Conservation (phyloP, 2,888 invertebrate species). For the Caenorhabditis virilis region DNA sequence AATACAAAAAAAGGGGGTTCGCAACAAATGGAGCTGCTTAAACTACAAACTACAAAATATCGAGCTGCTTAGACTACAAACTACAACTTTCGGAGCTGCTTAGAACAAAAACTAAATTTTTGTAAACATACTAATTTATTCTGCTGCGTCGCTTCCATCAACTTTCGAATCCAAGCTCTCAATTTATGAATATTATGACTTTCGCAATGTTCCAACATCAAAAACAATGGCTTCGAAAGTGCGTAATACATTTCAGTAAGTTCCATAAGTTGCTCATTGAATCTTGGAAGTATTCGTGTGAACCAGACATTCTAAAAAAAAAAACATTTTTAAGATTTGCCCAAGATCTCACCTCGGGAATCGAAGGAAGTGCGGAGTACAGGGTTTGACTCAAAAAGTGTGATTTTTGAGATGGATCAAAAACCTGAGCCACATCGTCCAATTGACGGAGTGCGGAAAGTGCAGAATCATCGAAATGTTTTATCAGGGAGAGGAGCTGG, state of each 20-base stretch:
- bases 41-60: too few relatives aligned
- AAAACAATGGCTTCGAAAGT: slow-evolving; percentile 60
- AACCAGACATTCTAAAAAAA: slow-evolving; percentile 61
- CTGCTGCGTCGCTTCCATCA: slow-evolving; percentile 53
- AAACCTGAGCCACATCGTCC: slow-evolving; percentile 85
- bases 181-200: slow-evolving; percentile 65
- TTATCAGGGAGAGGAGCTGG: slow-evolving; percentile 82
- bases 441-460: slow-evolving; percentile 89
- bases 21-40: too few relatives aligned
- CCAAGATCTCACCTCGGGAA: slow-evolving; percentile 63
- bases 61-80: too few relatives aligned
- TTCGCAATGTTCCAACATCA: slow-evolving; percentile 63
- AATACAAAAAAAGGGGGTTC: too few relatives aligned
- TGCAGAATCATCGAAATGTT: slow-evolving; percentile 81
- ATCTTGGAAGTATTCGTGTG: slow-evolving; percentile 60
- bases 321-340: too few relatives aligned
- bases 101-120: too few relatives aligned
- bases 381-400: slow-evolving; percentile 83
- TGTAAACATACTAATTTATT: slow-evolving; percentile 44
- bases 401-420: slow-evolving; percentile 84
- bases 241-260: slow-evolving; percentile 55
- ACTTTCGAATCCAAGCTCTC: slow-evolving; percentile 59
- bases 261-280: slow-evolving; percentile 60
- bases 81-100: too few relatives aligned
- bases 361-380: slow-evolving; percentile 53